Conservation (phyloP, 2,797 vertebrate species). For the Clarias pachynema region DNA sequence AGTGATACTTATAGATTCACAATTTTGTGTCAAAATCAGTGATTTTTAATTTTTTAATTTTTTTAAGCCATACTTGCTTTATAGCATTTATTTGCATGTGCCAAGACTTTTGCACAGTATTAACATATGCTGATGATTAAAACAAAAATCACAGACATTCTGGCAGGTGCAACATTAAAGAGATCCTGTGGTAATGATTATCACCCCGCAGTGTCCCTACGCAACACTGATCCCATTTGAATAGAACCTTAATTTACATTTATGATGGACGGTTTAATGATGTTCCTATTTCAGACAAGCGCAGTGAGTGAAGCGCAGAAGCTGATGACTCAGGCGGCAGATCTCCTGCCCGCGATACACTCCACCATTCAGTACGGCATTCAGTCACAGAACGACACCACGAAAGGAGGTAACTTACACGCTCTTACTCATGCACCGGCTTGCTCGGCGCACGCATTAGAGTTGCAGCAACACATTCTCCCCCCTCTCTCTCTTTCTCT, state of each 20-base stretch:
- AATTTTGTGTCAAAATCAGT: too few relatives aligned
- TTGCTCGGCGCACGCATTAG: not conserved
- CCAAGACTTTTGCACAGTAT: too few relatives aligned
- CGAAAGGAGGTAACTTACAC: constrained; percentile 88
- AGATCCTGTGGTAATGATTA: not conserved
- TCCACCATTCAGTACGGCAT: constrained; percentile 93
- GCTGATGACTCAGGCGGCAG: constrained; percentile 90
- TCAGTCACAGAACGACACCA: constrained; percentile 97
- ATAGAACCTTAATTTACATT: not conserved
- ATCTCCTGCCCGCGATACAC: constrained; percentile 91
- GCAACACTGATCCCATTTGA: not conserved
- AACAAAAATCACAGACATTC: not conserved
- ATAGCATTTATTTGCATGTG: too few relatives aligned
- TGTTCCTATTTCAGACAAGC: constrained; percentile 79
- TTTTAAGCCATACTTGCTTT: too few relatives aligned
- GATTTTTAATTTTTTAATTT: too few relatives aligned
- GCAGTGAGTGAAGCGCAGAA: constrained; percentile 97
- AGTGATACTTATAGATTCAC: too few relatives aligned
- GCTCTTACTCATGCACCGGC: not conserved
- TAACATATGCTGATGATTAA: not conserved
- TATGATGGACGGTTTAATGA: not conserved
- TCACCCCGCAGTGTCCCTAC: not conserved
- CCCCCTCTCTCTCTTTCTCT: too few relatives aligned
- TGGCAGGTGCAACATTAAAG: not conserved
- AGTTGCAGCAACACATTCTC: not conserved